Base-by-base conservation (phyloP, 2,797 vertebrate genomes). In the Anguilla megastoma region DNA sequence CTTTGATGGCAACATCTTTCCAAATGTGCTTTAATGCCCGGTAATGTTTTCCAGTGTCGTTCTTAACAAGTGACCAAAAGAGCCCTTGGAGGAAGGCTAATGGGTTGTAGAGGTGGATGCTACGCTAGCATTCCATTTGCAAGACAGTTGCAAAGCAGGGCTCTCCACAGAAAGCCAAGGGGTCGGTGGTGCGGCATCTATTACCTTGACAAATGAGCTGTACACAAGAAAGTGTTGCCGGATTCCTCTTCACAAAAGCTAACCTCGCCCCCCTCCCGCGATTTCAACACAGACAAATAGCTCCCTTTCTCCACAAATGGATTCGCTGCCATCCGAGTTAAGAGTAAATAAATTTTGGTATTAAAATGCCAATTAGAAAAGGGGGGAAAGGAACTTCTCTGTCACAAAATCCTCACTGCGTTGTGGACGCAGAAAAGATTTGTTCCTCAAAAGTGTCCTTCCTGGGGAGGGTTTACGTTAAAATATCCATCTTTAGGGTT, bases 161-260 rank as follows among this genome's bases (percentile, higher is more conserved):
- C 58, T 87, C 85, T 5, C 0, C 0, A 89, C 91, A 69, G 88
- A 89, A 41, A 21, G 56, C 69, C 86, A 89, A 86, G 76, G 87
- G 87, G 10, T 24, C 83, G 8, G 85, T 85, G 92, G 89, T 84
- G 88, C 69, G 9, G 12, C 89, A 90, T 91, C 90, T 90, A 80
- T 95, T 93, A 90, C 0, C 0, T 2, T 94, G 92, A 95, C 86
- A 94, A 93, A 94, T 88, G 90, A 95, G 91, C 83, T 90, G 82
- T 87, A 60, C 0, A 85, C 76, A 56, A 71, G 0, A 89, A 93
- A 90, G 1, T 71, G 87, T 87, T 91, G 86, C 50, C 82, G 89
- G 87, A 0, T 56, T 82, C 89, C 92, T 93, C 88, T 6, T 27
- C 88, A 88, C 74, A 76, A 90, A 41, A 87, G 88, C 76, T 33